phyloP scores from a whole-genome alignment of 1,140 invertebrate species.

The Steinernema khuongi region DNA sequence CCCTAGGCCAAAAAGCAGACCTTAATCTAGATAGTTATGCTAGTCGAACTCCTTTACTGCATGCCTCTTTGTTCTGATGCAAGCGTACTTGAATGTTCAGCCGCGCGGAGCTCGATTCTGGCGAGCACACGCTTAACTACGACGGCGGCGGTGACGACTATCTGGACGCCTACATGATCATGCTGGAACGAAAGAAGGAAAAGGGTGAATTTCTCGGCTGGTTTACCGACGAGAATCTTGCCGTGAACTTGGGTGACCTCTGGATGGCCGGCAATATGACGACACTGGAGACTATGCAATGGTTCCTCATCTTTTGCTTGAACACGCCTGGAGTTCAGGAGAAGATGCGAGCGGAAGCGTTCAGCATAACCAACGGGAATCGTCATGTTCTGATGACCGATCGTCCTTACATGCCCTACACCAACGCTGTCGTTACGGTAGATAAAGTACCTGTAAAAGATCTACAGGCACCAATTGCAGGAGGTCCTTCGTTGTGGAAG shows the following conservation, averaged over 20 bases:
- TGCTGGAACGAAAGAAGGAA: slow-evolving; percentile 50
- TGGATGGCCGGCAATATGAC: slow-evolving; percentile 33
- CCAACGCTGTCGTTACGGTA: slow-evolving; percentile 23
- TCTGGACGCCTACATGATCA: slow-evolving; percentile 62
- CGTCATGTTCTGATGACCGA: slow-evolving; percentile 17
- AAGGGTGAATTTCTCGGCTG: not conserved
- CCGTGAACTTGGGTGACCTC: slow-evolving; percentile 17
- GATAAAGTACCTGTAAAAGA: not conserved
- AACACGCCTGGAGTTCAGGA: slow-evolving; percentile 18
- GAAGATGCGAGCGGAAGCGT: slow-evolving; percentile 24
- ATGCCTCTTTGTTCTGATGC: not conserved
- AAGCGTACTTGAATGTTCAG: not conserved
- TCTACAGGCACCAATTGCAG: not conserved
- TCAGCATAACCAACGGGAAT: slow-evolving; percentile 22
- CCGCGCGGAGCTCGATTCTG: slow-evolving; percentile 44
- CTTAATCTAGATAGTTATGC: no score
- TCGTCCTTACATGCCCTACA: slow-evolving; percentile 19
- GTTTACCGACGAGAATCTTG: slow-evolving; percentile 6
- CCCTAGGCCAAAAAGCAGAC: no score
- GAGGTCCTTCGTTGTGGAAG: slow-evolving; percentile 13
- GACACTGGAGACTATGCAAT: slow-evolving; percentile 13
- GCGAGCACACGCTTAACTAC: slow-evolving; percentile 56
- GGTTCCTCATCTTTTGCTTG: slow-evolving; percentile 23
- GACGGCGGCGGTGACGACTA: slow-evolving; percentile 59
- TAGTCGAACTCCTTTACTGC: no score